Percentiles rank a stretch among this genome's conserved stretches.
phyloP scores from a whole-genome alignment of 2,888 invertebrate genomes.

The Hirtodrosophila trivittata region DNA sequence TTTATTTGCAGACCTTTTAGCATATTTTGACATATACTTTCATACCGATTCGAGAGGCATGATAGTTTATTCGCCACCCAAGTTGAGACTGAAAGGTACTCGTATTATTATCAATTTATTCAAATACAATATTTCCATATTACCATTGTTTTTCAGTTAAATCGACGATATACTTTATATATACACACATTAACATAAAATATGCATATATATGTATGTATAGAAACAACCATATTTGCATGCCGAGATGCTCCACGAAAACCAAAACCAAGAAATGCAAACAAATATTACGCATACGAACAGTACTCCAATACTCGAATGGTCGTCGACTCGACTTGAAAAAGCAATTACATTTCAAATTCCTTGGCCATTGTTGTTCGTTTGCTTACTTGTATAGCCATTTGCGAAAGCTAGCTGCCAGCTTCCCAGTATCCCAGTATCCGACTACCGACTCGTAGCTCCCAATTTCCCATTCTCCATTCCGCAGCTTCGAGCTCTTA shows the following conservation, averaged over 20 bases:
- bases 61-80: constrained; percentile 87
- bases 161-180: background rate
- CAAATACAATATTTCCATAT: constrained; percentile 26
- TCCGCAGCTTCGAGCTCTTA: constrained; percentile 23
- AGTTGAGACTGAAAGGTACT: constrained; percentile 89
- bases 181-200: constrained; percentile 1
- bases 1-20: constrained; percentile 88
- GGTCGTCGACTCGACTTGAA: constrained; percentile 18
- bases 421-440: background rate
- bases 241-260: background rate
- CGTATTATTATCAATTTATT: constrained; percentile 50
- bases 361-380: constrained; percentile 42
- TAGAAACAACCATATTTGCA: background rate
- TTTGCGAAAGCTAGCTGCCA: background rate
- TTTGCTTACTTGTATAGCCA: constrained; percentile 30
- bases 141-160: constrained; percentile 39
- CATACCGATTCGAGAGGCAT: constrained; percentile 90
- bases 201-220: background rate
- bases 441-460: background rate
- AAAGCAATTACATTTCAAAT: constrained; percentile 67
- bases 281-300: constrained; percentile 3
- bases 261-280: background rate
- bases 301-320: background rate
- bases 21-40: constrained; percentile 89
- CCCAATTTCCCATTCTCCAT: constrained; percentile 12